These are phyloP conservation scores for Tricholauxania praeusta DNA, from an alignment of 2,888 invertebrate genomes.

Conservation along the genomic window DNA sequence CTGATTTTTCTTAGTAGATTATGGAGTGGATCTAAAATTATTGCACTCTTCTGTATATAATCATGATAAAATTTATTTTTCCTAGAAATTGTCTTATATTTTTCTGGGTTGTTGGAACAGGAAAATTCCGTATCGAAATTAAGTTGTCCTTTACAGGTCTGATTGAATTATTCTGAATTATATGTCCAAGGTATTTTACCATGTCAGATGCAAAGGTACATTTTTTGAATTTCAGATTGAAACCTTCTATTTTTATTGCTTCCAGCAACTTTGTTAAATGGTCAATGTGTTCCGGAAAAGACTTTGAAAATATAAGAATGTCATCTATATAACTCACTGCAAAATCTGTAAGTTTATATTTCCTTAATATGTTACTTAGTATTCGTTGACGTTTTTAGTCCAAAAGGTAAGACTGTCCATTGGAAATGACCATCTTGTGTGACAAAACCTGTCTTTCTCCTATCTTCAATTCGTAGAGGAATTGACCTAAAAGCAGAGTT, in stretches of 20 bases:
- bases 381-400: slow-evolving; percentile 40
- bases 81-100: slow-evolving; percentile 43
- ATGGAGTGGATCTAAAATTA: slow-evolving; percentile 45
- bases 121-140: slow-evolving; percentile 43
- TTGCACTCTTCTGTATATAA: slow-evolving; percentile 41
- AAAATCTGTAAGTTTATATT: slow-evolving; percentile 33
- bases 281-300: slow-evolving; percentile 39
- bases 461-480: slow-evolving; percentile 24
- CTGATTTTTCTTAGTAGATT: slow-evolving; percentile 43
- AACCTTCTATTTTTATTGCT: slow-evolving; percentile 45
- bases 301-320: slow-evolving; percentile 45
- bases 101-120: slow-evolving; percentile 43
- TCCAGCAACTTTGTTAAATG: slow-evolving; percentile 41
- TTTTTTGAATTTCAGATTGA: slow-evolving; percentile 44
- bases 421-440: slow-evolving; percentile 40
- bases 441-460: slow-evolving; percentile 28
- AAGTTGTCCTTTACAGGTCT: slow-evolving; percentile 40
- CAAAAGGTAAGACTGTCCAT: slow-evolving; percentile 34
- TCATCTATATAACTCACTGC: slow-evolving; percentile 45
- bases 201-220: slow-evolving; percentile 40
- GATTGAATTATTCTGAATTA: slow-evolving; percentile 44
- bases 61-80: slow-evolving; percentile 46
- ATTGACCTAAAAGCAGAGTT: slow-evolving; percentile 34
- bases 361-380: slow-evolving; percentile 30
- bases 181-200: slow-evolving; percentile 46